phyloP scores from a whole-genome alignment of 2,797 vertebrate genomes.

The Neoniphon sammara region DNA sequence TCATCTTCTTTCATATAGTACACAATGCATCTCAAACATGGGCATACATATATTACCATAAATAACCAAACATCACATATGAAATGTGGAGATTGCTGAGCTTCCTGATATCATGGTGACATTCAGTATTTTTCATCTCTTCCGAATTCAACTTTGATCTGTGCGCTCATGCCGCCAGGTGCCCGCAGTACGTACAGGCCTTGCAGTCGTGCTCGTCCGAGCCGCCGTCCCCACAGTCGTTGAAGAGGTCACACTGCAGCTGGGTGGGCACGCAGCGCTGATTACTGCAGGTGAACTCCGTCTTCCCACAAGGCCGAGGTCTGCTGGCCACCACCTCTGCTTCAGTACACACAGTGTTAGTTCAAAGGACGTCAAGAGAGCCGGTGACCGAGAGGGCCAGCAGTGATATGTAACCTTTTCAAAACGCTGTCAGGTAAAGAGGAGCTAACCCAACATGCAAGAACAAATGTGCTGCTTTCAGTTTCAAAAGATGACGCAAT shows the following conservation, averaged over 20 bases:
- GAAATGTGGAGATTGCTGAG: conserved; percentile 40
- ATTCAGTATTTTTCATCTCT: conserved; percentile 59
- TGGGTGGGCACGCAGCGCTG: conserved; percentile 89
- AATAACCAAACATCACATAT: conserved; percentile 64
- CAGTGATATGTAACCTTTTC: too few relatives aligned
- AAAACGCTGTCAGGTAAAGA: too few relatives aligned
- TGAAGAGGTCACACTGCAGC: conserved; percentile 93
- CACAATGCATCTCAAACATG: conserved; percentile 57
- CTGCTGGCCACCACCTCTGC: conserved; percentile 85
- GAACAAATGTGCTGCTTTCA: not conserved
- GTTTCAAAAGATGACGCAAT: not conserved
- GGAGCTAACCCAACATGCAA: not conserved
- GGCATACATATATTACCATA: conserved; percentile 73
- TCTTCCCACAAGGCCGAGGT: conserved; percentile 92
- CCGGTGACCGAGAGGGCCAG: not conserved
- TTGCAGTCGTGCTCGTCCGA: conserved; percentile 95
- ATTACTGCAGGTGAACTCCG: conserved; percentile 92
- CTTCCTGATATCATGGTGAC: conserved; percentile 31
- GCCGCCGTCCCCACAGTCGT: conserved; percentile 93
- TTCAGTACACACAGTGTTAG: conserved; percentile 41
- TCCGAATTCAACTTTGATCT: conserved; percentile 48
- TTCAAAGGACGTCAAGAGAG: conserved; percentile 2
- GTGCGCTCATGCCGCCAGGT: conserved; percentile 10
- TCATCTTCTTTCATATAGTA: conserved; percentile 39
- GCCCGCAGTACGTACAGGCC: conserved; percentile 84